Conservation (phyloP, 2,113 vertebrate species). For the Petromus typicus region DNA sequence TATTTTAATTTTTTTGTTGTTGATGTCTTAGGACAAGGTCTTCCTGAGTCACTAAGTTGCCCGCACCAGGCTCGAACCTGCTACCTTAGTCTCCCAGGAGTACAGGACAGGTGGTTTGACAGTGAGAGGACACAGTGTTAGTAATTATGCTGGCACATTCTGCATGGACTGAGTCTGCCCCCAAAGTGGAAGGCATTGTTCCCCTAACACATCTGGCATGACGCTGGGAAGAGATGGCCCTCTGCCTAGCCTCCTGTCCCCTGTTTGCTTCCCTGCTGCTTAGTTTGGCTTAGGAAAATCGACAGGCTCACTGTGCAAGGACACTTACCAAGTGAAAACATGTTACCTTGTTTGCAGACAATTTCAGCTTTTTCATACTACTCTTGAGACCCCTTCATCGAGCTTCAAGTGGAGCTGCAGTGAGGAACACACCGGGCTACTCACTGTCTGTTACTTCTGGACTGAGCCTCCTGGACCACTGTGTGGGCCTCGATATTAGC, state of each 20-base stretch:
- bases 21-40: background rate
- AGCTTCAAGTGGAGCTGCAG: background rate
- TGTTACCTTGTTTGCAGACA: background rate
- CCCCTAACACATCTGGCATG: accelerated
- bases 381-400: background rate
- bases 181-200: background rate
- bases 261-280: background rate
- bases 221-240: background rate
- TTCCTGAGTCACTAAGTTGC: background rate
- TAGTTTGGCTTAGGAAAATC: background rate
- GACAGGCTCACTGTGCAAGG: background rate
- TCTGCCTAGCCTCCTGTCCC: background rate
- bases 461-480: too few species aligned
- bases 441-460: background rate
- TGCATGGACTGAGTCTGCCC: background rate
- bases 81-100: background rate
- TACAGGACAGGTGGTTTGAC: background rate
- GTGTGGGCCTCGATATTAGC: background rate
- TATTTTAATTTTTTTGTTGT: too few species aligned
- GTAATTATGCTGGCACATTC: background rate
- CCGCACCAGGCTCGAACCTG: background rate
- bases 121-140: background rate
- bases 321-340: background rate
- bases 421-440: background rate
- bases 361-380: background rate